Evolutionary conservation across 2,797 vertebrate genomes (phyloP).

Genomic region (Helicolenus hilgendorfi): DNA sequence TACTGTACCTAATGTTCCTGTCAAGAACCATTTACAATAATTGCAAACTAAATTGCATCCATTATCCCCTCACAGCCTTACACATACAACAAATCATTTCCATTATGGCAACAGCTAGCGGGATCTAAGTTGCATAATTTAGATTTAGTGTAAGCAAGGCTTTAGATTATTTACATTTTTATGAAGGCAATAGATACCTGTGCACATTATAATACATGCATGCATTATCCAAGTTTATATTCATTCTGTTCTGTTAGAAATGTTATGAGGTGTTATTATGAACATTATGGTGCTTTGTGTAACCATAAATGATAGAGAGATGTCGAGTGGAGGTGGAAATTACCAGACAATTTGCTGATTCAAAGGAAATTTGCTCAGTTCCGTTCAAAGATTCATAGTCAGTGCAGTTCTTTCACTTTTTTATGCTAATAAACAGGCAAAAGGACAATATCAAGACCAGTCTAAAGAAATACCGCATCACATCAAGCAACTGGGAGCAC

Average conservation of each 20-base stretch:
- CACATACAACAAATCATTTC: background rate
- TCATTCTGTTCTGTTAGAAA: background rate
- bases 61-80: slow-evolving; percentile 39
- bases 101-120: no score
- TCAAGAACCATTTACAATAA: slow-evolving; percentile 52
- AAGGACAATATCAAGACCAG: background rate
- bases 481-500: background rate
- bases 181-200: background rate
- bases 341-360: background rate
- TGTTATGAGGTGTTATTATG: background rate
- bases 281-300: background rate
- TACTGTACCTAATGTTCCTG: slow-evolving; percentile 38
- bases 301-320: background rate
- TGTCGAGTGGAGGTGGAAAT: background rate
- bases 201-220: slow-evolving; percentile 14
- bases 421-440: no score
- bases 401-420: no score
- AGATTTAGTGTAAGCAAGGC: background rate
- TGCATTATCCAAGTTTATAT: background rate
- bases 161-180: slow-evolving; percentile 5
- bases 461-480: background rate
- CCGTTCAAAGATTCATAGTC: background rate
- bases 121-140: background rate
- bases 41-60: slow-evolving; percentile 45
- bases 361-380: background rate